Conservation (phyloP, 2,113 vertebrate species). For the Rhegmatorhina hoffmannsi region DNA sequence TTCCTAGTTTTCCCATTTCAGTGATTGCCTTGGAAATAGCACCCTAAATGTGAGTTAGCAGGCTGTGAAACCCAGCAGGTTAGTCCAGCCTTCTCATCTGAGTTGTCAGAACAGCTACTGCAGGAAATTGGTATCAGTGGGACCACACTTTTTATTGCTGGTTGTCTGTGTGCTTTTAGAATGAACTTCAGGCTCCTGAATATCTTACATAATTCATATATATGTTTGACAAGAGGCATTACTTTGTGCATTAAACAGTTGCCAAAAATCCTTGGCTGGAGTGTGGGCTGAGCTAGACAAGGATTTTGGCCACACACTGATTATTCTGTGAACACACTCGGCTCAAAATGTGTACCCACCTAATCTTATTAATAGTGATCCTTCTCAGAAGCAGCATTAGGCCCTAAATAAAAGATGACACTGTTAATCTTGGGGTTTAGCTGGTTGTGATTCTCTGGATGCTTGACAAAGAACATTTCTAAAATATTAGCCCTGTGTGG, state of each 20-base stretch:
- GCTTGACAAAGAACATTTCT: background rate
- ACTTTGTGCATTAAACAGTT: background rate
- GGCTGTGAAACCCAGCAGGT: background rate
- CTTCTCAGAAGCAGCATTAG: background rate
- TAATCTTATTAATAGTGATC: background rate
- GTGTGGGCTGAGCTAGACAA: background rate
- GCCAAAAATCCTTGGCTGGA: background rate
- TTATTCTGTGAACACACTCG: background rate
- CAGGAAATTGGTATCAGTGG: background rate
- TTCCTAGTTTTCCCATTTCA: background rate
- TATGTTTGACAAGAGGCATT: background rate
- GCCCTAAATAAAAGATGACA: background rate
- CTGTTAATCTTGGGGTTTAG: background rate
- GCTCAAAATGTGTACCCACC: background rate
- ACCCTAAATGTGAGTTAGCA: background rate
- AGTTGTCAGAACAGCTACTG: background rate
- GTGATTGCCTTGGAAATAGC: background rate
- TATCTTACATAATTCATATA: fast-evolving
- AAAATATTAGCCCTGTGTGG: background rate
- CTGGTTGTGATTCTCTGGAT: background rate
- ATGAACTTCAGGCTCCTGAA: background rate
- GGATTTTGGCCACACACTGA: background rate
- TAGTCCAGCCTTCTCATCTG: background rate
- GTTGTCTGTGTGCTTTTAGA: background rate
- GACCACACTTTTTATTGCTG: background rate